Conservation (phyloP, 2,888 invertebrate genomes). For the Calliphora vomitoria region DNA sequence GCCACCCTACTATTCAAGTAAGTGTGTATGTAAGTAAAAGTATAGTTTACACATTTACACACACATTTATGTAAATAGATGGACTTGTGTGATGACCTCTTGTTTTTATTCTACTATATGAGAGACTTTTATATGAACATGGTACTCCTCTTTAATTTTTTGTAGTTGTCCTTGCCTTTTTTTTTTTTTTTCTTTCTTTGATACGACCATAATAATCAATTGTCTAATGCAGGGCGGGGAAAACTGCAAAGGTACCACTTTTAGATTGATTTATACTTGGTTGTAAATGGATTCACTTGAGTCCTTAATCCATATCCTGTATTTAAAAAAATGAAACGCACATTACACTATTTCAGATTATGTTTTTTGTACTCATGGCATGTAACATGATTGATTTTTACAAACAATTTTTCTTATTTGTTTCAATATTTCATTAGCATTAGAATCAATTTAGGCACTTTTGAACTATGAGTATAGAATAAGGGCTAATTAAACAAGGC, state of each 20-base stretch:
- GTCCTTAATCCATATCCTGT: too few relatives aligned
- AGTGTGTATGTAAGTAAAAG: neutral
- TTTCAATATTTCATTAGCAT: too few relatives aligned
- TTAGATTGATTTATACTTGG: too few relatives aligned
- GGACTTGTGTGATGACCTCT: slow-evolving; percentile 48
- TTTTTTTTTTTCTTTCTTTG: neutral
- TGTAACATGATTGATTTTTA: too few relatives aligned
- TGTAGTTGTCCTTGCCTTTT: neutral
- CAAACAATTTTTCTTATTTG: too few relatives aligned
- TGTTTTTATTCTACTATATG: slow-evolving; percentile 22
- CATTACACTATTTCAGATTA: too few relatives aligned
- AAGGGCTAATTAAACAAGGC: too few relatives aligned
- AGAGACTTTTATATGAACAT: slow-evolving; percentile 35
- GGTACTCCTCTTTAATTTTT: slow-evolving; percentile 7
- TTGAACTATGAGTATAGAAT: too few relatives aligned
- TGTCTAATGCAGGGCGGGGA: slow-evolving; percentile 33
- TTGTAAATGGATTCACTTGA: too few relatives aligned
- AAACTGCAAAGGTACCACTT: neutral
- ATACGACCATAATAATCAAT: slow-evolving; percentile 28
- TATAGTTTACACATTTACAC: slow-evolving; percentile 18
- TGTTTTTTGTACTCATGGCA: too few relatives aligned
- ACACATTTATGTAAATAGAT: slow-evolving; percentile 36
- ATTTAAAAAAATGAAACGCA: too few relatives aligned
- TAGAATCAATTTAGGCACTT: too few relatives aligned
- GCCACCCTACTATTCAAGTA: neutral